Conservation (phyloP, 2,113 vertebrate species). For the Sylvietta virens region DNA sequence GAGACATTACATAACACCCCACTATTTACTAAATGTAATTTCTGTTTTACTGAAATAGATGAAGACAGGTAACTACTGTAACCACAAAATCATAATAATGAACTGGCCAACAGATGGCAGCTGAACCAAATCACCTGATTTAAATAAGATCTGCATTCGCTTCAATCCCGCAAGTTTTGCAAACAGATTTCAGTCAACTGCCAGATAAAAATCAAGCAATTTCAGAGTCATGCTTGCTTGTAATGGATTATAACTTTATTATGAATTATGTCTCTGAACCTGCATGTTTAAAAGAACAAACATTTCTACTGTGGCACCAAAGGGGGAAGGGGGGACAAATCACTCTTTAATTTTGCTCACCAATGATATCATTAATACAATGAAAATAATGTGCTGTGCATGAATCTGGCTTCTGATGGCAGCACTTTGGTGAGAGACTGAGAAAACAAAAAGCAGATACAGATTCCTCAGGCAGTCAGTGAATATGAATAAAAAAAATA, state of each 20-base stretch:
- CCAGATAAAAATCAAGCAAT: constrained; percentile 65
- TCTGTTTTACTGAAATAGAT: constrained; percentile 66
- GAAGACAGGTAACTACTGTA: constrained; percentile 70
- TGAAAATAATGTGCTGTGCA: constrained; percentile 52
- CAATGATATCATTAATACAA: constrained; percentile 56
- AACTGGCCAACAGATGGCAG: constrained; percentile 79
- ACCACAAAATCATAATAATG: constrained; percentile 70
- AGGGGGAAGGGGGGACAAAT: neutral
- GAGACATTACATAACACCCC: constrained; percentile 60
- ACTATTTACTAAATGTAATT: constrained; percentile 63
- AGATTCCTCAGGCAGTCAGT: constrained; percentile 46
- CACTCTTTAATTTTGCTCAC: constrained; percentile 58
- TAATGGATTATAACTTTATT: constrained; percentile 65
- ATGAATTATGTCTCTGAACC: constrained; percentile 40
- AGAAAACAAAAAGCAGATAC: constrained; percentile 52
- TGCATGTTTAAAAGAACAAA: neutral
- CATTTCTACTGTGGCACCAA: neutral
- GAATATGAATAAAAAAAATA: constrained; percentile 12
- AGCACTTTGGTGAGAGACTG: constrained; percentile 51
- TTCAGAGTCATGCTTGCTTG: constrained; percentile 63
- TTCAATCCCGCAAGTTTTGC: constrained; percentile 51
- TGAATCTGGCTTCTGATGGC: constrained; percentile 43
- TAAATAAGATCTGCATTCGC: constrained; percentile 65
- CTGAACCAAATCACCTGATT: constrained; percentile 74
- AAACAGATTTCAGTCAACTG: constrained; percentile 71